Evolutionary conservation across 2,888 invertebrate genomes (phyloP).

Genomic region (Cataglyphis albicans): DNA sequence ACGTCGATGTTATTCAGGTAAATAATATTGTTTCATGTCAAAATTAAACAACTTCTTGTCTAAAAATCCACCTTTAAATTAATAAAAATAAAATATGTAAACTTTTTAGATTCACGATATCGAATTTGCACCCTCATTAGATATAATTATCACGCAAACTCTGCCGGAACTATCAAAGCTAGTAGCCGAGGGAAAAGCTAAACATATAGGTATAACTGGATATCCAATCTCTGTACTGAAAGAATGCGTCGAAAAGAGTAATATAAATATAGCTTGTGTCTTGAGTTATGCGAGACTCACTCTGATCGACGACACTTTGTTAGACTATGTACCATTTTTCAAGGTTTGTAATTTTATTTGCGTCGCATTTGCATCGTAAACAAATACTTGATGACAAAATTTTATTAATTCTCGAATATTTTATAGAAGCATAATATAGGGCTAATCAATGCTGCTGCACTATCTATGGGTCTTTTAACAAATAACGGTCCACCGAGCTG

Average conservation of each 20-base stretch:
- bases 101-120: slow-evolving; percentile 94
- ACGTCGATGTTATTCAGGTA: slow-evolving; percentile 96
- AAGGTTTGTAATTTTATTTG: slow-evolving; percentile 87
- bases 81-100: neutral
- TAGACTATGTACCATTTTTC: slow-evolving; percentile 91
- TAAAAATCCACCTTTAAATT: neutral
- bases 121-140: slow-evolving; percentile 93
- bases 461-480: slow-evolving; percentile 94
- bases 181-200: slow-evolving; percentile 91
- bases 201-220: slow-evolving; percentile 94
- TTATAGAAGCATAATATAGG: slow-evolving; percentile 90
- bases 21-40: slow-evolving; percentile 31
- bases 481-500: slow-evolving; percentile 91
- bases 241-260: slow-evolving; percentile 90
- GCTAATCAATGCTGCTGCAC: slow-evolving; percentile 93
- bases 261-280: slow-evolving; percentile 90
- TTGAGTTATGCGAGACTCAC: slow-evolving; percentile 93
- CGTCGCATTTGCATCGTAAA: neutral
- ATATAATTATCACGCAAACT: slow-evolving; percentile 94
- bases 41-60: neutral
- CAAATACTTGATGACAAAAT: neutral
- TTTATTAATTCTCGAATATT: neutral
- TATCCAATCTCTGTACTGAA: slow-evolving; percentile 93
- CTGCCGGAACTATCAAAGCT: slow-evolving; percentile 93
- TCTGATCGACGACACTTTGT: slow-evolving; percentile 92